Conservation (phyloP, 2,797 vertebrate species). For the Sardinella longiceps region DNA sequence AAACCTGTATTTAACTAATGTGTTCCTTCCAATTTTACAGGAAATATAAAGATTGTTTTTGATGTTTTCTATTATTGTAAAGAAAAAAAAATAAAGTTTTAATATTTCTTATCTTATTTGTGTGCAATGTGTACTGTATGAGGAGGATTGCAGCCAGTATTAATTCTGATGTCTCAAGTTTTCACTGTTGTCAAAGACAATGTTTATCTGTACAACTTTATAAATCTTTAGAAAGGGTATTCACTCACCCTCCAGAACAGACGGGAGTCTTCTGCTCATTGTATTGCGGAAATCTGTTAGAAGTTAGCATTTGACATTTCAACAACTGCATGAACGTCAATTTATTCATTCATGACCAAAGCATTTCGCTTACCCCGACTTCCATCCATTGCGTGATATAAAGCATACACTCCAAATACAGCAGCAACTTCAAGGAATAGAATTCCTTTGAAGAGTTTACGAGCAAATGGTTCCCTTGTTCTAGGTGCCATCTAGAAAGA, state of each 20-base stretch:
- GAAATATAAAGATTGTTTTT: background rate
- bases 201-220: no score
- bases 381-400: conserved; percentile 67
- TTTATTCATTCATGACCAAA: background rate
- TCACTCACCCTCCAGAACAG: conserved; percentile 67
- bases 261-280: conserved; percentile 65
- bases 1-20: background rate
- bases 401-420: conserved; percentile 61
- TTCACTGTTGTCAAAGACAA: no score
- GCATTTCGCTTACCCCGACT: conserved; percentile 62
- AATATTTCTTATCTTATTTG: background rate
- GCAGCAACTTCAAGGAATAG: conserved; percentile 67
- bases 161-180: no score
- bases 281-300: conserved; percentile 70
- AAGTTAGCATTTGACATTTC: background rate
- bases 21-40: background rate
- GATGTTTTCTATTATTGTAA: conserved; percentile 15
- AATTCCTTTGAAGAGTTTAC: conserved; percentile 64
- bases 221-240: no score
- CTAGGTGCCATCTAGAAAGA: conserved; percentile 60
- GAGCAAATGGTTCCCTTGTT: conserved; percentile 58
- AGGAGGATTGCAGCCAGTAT: no score
- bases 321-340: background rate
- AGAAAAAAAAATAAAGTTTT: background rate
- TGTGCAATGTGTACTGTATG: background rate